Conservation (phyloP, 2,113 vertebrate genomes). For the Isurus oxyrinchus region DNA sequence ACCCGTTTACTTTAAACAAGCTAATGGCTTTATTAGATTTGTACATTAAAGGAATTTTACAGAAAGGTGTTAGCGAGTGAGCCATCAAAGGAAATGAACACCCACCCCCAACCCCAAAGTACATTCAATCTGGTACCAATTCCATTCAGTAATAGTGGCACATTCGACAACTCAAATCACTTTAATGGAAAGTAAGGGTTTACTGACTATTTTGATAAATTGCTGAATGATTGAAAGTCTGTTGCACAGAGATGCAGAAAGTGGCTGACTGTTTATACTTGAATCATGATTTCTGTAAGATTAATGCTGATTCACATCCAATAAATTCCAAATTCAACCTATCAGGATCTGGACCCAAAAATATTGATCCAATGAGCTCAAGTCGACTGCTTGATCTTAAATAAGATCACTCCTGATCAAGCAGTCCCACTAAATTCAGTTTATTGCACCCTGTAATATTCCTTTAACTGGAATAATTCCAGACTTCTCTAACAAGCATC, state of each 20-base stretch:
- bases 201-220: neutral
- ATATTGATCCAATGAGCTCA: neutral
- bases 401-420: neutral
- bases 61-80: neutral
- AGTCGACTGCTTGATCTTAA: neutral
- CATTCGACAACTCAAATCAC: neutral
- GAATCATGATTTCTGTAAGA: neutral
- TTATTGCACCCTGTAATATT: neutral
- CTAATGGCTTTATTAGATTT: neutral
- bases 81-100: neutral
- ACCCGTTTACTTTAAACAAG: neutral
- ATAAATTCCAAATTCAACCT: neutral
- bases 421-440: neutral
- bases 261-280: neutral
- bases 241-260: neutral
- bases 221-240: neutral
- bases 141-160: neutral
- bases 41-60: neutral
- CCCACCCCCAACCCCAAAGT: neutral
- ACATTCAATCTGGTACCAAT: neutral
- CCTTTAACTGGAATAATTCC: slow-evolving; percentile 11
- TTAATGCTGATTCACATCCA: neutral
- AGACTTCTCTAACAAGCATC: neutral
- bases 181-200: neutral
- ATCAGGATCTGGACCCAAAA: neutral